Evolutionary conservation across 2,888 invertebrate genomes (phyloP).

Genomic region (Mythimna lalbum): DNA sequence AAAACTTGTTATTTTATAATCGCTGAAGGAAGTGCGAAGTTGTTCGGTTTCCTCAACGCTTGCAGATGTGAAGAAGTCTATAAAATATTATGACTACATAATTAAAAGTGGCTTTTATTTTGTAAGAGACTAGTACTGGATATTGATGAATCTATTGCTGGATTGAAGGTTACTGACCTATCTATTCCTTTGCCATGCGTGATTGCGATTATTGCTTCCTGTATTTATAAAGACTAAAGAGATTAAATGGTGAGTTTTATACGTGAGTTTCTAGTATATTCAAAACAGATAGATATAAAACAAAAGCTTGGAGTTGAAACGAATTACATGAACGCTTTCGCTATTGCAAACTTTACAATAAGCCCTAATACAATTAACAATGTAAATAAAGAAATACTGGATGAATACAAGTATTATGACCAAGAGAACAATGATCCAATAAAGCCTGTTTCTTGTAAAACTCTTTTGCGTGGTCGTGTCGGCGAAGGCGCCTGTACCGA

Average conservation of each 20-base stretch:
- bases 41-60: constrained; percentile 58
- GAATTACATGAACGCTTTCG: background rate
- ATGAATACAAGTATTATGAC: constrained; percentile 41
- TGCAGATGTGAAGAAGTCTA: constrained; percentile 36
- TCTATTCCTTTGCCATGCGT: background rate
- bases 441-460: constrained; percentile 70
- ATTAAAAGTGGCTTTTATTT: constrained; percentile 27
- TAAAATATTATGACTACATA: constrained; percentile 42
- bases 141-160: constrained; percentile 13
- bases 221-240: background rate
- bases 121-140: background rate
- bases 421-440: constrained; percentile 71
- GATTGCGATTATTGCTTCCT: constrained; percentile 5
- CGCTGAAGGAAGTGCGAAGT: constrained; percentile 57
- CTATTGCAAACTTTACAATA: background rate
- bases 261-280: too few species aligned
- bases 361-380: constrained; percentile 27
- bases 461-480: constrained; percentile 46
- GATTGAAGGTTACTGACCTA: constrained; percentile 1
- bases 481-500: constrained; percentile 51
- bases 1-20: constrained; percentile 60
- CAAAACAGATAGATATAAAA: background rate
- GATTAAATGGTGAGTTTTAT: too few species aligned
- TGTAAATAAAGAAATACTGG: constrained; percentile 37
- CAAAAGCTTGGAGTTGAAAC: too few species aligned